Evolutionary conservation across 1,140 invertebrate species (phyloP), one percentile per base, ranked within the genome.

Genomic region (Cardiocondyla obscurior): DNA sequence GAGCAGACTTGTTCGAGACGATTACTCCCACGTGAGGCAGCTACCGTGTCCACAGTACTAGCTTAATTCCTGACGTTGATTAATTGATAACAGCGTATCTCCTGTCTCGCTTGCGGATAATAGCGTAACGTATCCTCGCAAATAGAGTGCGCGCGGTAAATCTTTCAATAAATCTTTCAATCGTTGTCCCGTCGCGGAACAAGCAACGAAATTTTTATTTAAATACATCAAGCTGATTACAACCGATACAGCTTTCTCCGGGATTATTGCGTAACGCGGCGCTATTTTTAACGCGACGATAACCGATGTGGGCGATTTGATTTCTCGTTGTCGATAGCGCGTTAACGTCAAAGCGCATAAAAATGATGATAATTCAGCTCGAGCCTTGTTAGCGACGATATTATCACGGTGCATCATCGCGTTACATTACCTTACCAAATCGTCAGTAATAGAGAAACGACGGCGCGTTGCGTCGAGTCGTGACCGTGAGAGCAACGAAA

Each of bases 21-120:
- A 25, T 70, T 57, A 84, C 85, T 91, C 90, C 90, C 90, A 91
- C 90, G 90, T 90, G 69, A 85, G 39, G 84, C 89, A 89, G 62
- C 64, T 57, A 91, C 85, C 90, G 89, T 90, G 85, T 90, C 90
- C 82, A 62, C 25, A 44, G n/a, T 36, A 62, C 65, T 60, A 64
- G 39, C 74, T 88, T 89, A 84, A 81, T 64, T 86, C 76, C 57
- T 42, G 22, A 70, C 51, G 53, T 79, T 81, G 86, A 89, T 90
- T 88, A 88, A 90, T 90, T 89, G 85, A 85, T 82, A 89, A 88
- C 88, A 73, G 28, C 19, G 65, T 79, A 49, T 73, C 49, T 58
- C 70, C 44, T 58, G 16, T 49, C 39, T 42, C 39, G 6, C 39
- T 10, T 10, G 58, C 55, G 62, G 28, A 55, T 33, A 46, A 19